A percentile compares a stretch with the other conserved stretches of the same genome.
These are phyloP conservation scores for Lophochroa leadbeateri DNA, from an alignment of 2,113 vertebrate species.

Conservation along the genomic window DNA sequence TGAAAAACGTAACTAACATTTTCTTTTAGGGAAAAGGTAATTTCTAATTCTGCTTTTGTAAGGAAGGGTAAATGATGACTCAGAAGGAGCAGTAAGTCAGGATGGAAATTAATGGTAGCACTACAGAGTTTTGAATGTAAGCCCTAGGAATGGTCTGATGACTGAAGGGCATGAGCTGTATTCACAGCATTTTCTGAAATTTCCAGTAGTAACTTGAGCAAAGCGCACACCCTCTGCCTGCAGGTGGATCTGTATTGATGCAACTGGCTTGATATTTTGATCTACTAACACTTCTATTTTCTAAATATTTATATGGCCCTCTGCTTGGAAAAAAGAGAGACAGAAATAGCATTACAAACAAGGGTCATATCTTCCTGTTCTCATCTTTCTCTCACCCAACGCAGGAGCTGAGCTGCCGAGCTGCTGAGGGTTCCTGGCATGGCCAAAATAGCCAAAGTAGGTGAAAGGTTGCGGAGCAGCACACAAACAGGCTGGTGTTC, in stretches of 20 bases:
- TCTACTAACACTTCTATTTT: background rate
- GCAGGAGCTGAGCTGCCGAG: background rate
- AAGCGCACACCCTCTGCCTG: accelerated
- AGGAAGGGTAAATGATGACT: background rate
- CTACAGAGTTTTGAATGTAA: background rate
- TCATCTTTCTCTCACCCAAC: background rate
- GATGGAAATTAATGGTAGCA: background rate
- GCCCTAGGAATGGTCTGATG: background rate
- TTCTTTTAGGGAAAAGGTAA: background rate
- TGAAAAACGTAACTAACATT: background rate
- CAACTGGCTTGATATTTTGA: background rate
- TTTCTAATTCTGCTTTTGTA: background rate
- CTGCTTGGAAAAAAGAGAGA: background rate
- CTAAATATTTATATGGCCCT: background rate
- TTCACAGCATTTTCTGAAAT: accelerated
- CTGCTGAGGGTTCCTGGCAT: background rate
- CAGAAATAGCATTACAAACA: slow-evolving; percentile 23
- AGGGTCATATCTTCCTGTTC: background rate
- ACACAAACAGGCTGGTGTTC: slow-evolving; percentile 40
- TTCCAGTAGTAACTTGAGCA: background rate
- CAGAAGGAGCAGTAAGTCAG: background rate
- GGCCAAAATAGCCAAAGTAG: slow-evolving; percentile 20
- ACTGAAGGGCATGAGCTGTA: background rate
- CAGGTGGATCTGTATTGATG: background rate
- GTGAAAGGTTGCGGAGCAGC: slow-evolving; percentile 48